phyloP scores from a whole-genome alignment of 2,888 invertebrate genomes.

The Amphipyra tragopoginis region DNA sequence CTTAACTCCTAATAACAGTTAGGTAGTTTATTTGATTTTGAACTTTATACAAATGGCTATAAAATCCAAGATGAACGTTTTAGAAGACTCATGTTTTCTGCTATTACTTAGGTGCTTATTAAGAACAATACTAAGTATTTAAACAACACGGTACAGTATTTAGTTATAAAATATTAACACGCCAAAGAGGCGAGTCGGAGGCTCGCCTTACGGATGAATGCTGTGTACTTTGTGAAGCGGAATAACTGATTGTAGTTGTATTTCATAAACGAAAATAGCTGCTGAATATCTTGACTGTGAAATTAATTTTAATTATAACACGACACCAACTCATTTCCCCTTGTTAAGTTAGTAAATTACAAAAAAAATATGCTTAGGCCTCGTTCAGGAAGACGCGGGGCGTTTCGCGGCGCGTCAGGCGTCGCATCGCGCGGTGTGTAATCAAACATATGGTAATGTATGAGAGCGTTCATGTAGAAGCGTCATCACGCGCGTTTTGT shows the following conservation, averaged over 20 bases:
- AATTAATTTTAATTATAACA: conserved; percentile 26
- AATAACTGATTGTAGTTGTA: conserved; percentile 5
- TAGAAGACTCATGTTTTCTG: background rate
- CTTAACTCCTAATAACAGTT: too few relatives aligned
- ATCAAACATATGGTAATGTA: too few relatives aligned
- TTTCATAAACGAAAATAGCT: conserved; percentile 17
- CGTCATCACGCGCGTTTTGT: too few relatives aligned
- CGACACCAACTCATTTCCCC: background rate
- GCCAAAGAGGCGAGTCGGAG: conserved; percentile 41
- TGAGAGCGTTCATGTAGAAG: too few relatives aligned
- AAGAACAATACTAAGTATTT: conserved; percentile 40
- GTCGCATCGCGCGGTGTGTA: too few relatives aligned
- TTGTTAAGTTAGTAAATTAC: too few relatives aligned
- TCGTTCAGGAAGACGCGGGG: too few relatives aligned
- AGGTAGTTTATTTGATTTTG: too few relatives aligned
- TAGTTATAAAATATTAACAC: conserved; percentile 55
- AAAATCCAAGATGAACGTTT: background rate
- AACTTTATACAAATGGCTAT: background rate
- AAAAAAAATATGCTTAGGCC: too few relatives aligned
- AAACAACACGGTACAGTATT: conserved; percentile 23
- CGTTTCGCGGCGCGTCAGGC: too few relatives aligned
- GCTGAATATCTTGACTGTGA: conserved; percentile 9
- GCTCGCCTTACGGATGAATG: conserved; percentile 35
- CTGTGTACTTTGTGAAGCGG: conserved; percentile 22
- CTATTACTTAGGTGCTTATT: too few relatives aligned